These are phyloP conservation scores for Sinocyclocheilus anshuiensis DNA, from an alignment of 2,113 vertebrate genomes.

Conservation along the genomic window DNA sequence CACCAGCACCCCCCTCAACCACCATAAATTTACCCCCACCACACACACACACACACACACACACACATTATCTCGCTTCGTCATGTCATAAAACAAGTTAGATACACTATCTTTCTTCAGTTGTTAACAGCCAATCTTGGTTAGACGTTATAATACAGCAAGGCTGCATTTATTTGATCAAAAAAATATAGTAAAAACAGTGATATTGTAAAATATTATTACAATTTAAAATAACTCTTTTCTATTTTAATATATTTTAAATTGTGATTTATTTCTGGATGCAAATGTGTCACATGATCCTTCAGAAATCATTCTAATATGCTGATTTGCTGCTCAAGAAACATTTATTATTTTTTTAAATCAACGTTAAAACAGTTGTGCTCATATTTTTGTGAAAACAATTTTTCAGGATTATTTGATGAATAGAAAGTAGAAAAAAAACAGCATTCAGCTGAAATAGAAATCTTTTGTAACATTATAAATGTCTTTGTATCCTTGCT, in stretches of 20 bases:
- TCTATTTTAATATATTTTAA: not conserved
- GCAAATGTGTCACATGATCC: not conserved
- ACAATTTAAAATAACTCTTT: not conserved
- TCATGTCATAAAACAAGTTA: not conserved
- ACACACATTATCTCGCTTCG: not conserved
- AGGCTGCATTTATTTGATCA: not conserved
- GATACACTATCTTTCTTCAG: not conserved
- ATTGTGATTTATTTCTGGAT: not conserved
- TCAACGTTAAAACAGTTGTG: not conserved
- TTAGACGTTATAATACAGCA: not conserved
- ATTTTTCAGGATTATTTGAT: not conserved
- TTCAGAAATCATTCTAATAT: not conserved
- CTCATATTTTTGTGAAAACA: not conserved
- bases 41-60: conserved; percentile 20
- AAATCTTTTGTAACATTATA: too few relatives aligned
- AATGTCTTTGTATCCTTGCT: too few relatives aligned
- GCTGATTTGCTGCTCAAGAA: not conserved
- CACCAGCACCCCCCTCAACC: conserved; percentile 45
- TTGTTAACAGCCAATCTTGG: not conserved
- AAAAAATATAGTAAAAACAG: not conserved
- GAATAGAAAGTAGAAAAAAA: not conserved
- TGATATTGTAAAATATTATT: not conserved
- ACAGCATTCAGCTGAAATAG: too few relatives aligned
- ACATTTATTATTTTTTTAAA: not conserved
- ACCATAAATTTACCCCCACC: conserved; percentile 57